A percentile compares a stretch with the other conserved stretches of the same genome.
These are phyloP conservation scores for Tokudaia tokunoshimensis DNA, from an alignment of 2,797 vertebrate species.

Conservation along the genomic window DNA sequence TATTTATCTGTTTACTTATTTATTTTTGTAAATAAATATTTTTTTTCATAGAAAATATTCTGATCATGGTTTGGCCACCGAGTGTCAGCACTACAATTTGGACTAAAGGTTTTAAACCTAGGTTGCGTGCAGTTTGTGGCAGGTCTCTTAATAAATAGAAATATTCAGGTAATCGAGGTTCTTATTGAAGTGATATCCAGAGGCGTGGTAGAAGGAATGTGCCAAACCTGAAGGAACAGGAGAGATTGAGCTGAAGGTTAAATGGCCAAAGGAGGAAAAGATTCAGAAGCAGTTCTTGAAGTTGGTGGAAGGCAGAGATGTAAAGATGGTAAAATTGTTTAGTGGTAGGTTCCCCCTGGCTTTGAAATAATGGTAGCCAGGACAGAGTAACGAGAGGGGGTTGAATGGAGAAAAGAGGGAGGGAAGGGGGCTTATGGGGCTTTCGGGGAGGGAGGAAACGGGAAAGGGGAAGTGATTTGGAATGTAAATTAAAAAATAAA, in stretches of 20 bases:
- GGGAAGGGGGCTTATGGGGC: too few species aligned
- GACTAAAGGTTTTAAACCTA: constrained; percentile 42
- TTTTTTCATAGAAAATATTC: background rate
- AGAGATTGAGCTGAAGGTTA: background rate
- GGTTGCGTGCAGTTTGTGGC: background rate
- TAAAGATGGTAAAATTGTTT: constrained; percentile 13
- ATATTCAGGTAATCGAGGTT: background rate
- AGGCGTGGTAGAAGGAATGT: constrained; percentile 19
- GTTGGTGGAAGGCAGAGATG: constrained; percentile 16
- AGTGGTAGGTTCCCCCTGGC: background rate
- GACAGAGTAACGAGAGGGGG: too few species aligned
- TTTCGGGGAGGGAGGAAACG: too few species aligned
- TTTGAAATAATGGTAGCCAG: background rate
- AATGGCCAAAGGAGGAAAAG: constrained; percentile 19
- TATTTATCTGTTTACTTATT: background rate
- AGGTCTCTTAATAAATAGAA: constrained; percentile 34
- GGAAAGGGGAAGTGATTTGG: too few species aligned
- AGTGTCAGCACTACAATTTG: constrained; percentile 48
- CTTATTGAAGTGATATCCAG: constrained; percentile 29
- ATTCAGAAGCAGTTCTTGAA: constrained; percentile 50
- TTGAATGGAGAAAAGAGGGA: too few species aligned
- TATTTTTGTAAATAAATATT: background rate
- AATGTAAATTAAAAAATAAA: too few species aligned
- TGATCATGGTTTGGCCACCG: background rate
- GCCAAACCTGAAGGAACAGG: background rate